Conservation (phyloP, 2,113 vertebrate species). For the Hydrochoerus hydrochaeris region DNA sequence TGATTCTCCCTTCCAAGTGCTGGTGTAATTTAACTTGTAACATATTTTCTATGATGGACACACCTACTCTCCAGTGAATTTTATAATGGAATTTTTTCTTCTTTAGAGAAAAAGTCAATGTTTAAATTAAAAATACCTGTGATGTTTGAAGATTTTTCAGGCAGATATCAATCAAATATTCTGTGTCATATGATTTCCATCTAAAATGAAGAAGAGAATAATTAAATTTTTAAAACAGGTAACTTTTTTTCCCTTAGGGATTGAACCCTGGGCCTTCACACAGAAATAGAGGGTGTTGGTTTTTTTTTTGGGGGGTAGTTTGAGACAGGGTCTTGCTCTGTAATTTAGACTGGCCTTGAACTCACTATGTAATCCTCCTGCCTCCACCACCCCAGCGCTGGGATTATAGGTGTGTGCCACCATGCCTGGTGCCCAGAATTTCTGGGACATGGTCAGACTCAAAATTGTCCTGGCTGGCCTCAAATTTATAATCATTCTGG, state of each 20-base stretch:
- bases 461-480: not conserved
- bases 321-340: not conserved
- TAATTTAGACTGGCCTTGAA: not conserved
- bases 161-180: constrained; percentile 59
- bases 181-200: constrained; percentile 77
- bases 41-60: not conserved
- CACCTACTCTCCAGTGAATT: constrained; percentile 52
- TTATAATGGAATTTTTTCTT: constrained; percentile 20
- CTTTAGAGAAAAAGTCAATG: constrained; percentile 42
- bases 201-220: constrained; percentile 75
- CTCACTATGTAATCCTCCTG: not conserved
- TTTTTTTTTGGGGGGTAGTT: not conserved
- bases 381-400: not conserved
- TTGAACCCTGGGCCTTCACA: not conserved
- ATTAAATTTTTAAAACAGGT: constrained; percentile 35
- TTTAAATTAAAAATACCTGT: constrained; percentile 74
- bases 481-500: not conserved
- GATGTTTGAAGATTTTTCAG: constrained; percentile 66
- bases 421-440: not conserved
- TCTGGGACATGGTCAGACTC: not conserved
- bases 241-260: not conserved
- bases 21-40: constrained; percentile 29
- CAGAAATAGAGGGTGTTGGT: not conserved
- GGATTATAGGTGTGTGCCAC: not conserved
- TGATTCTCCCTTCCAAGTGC: not conserved